Percentiles rank a stretch among this genome's conserved stretches.
Evolutionary conservation across 2,888 invertebrate genomes (phyloP).

Genomic region (Rhopalosiphum nymphaeae): DNA sequence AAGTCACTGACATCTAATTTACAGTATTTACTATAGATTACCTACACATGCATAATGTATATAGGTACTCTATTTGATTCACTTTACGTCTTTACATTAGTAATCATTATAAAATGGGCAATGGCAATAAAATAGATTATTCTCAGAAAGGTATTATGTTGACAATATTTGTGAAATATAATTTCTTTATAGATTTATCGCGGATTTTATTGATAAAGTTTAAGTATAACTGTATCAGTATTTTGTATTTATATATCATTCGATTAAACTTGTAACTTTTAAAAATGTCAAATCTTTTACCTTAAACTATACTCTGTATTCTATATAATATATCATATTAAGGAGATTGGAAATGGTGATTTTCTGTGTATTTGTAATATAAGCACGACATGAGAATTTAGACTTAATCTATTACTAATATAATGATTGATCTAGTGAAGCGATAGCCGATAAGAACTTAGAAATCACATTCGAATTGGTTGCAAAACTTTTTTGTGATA

Average conservation of each 20-base stretch:
- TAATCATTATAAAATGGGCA: not conserved
- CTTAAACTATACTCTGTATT: not conserved
- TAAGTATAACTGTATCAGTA: too few species aligned
- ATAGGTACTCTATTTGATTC: not conserved
- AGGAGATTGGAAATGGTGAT: not conserved
- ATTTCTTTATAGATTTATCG: not conserved
- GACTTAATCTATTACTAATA: not conserved
- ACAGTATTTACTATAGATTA: not conserved
- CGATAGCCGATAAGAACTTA: not conserved
- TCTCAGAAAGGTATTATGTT: not conserved
- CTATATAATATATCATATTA: not conserved
- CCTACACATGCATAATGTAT: constrained; percentile 17
- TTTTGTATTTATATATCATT: not conserved
- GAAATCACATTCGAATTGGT: not conserved
- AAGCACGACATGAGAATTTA: not conserved
- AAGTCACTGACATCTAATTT: not conserved
- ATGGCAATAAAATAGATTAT: not conserved
- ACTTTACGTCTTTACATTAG: not conserved
- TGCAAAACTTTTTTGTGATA: not conserved
- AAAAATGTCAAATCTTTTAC: not conserved
- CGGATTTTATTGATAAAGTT: not conserved
- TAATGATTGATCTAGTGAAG: not conserved
- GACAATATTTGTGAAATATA: not conserved
- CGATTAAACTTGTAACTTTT: not conserved
- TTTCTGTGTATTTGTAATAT: not conserved